Percentiles rank a stretch among this genome's conserved stretches.
Evolutionary conservation across 92 coral and sea anemone genomes (phyloP).

Genomic region (Phenganax subtilis): DNA sequence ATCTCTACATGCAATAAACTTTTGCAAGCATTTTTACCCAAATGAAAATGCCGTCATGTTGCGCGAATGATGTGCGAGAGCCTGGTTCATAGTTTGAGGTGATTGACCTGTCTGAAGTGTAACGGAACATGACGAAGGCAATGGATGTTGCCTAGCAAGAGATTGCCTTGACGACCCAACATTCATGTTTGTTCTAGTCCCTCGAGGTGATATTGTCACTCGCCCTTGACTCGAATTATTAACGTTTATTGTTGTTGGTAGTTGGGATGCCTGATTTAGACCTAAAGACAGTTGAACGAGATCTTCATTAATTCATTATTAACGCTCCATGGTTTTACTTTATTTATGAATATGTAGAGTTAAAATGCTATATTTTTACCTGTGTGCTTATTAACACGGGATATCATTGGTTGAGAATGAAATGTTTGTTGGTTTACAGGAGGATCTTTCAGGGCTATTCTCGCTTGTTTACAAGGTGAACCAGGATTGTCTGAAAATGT

Average conservation of each 20-base stretch:
- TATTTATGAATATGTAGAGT: no score
- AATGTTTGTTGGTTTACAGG: constrained; percentile 73
- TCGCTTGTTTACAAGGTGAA: constrained; percentile 97
- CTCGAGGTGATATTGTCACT: constrained; percentile 28
- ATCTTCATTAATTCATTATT: no score
- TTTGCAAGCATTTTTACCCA: constrained; percentile 1
- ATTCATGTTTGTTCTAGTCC: not conserved
- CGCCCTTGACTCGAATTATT: not conserved
- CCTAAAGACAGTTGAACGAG: constrained; percentile 24
- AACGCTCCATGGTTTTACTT: no score
- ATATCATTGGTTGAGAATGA: constrained; percentile 82
- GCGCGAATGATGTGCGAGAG: constrained; percentile 29
- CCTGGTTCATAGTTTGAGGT: not conserved
- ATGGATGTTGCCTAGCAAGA: not conserved
- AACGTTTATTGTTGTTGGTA: not conserved
- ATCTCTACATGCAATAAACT: not conserved
- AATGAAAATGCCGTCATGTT: constrained; percentile 18
- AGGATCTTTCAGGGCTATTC: constrained; percentile 60
- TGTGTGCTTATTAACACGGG: constrained; percentile 81
- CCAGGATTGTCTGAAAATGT: constrained; percentile 61
- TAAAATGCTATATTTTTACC: constrained; percentile 29
- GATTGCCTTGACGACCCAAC: constrained; percentile 3
- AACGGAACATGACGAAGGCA: constrained; percentile 17
- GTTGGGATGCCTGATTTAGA: not conserved
- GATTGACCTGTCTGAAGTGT: constrained; percentile 30